Percentiles rank a stretch among this genome's conserved stretches.
Evolutionary conservation across 2,888 invertebrate species (phyloP).

Genomic region (Nemotelus nigrinus): DNA sequence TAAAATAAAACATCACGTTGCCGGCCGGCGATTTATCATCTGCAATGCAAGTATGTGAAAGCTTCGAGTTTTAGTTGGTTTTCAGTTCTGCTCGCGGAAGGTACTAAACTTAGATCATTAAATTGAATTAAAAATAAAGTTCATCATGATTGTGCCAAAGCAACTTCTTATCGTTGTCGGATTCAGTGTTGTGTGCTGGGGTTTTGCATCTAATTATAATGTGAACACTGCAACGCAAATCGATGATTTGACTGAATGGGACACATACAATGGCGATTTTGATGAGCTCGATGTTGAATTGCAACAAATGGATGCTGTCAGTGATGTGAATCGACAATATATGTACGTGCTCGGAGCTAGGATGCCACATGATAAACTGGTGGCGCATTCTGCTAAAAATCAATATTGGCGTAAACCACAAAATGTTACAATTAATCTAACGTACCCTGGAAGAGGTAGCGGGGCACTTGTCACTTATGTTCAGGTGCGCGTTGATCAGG

Average conservation of each 20-base stretch:
- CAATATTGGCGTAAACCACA: constrained; percentile 49
- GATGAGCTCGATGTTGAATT: constrained; percentile 35
- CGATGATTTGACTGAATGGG: constrained; percentile 4
- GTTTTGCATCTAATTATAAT: constrained; percentile 19
- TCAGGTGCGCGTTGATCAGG: constrained; percentile 48
- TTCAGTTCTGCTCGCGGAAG: not conserved
- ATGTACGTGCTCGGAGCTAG: constrained; percentile 46
- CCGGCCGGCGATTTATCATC: too few species aligned
- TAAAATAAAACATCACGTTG: too few species aligned
- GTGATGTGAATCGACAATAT: constrained; percentile 25
- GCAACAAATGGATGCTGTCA: constrained; percentile 24
- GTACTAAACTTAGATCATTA: too few species aligned
- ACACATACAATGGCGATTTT: constrained; percentile 11
- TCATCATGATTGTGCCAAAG: too few species aligned
- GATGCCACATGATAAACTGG: constrained; percentile 46
- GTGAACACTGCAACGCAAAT: constrained; percentile 22
- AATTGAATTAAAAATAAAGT: too few species aligned
- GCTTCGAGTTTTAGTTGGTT: constrained; percentile 2
- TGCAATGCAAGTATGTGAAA: not conserved
- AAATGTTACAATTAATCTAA: constrained; percentile 49
- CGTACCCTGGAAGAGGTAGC: constrained; percentile 48
- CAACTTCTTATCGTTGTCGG: not conserved
- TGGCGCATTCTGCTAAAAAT: constrained; percentile 45
- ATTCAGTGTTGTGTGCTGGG: not conserved
- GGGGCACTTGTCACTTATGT: constrained; percentile 49